Base-by-base conservation (phyloP, 2,888 invertebrate species). In the Xanthia icteritia region DNA sequence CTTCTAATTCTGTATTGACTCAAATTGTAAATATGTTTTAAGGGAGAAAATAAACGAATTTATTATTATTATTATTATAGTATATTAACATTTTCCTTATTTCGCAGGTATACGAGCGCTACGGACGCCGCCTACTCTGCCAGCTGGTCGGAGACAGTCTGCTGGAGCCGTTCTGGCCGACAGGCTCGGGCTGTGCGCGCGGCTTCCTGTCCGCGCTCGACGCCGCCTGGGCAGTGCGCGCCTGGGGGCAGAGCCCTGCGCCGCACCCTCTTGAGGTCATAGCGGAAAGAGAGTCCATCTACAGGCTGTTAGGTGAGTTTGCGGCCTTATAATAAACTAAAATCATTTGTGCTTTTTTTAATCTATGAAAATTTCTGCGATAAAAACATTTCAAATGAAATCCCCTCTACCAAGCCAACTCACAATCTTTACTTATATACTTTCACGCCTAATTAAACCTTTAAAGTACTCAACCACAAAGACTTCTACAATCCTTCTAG, bases 141-240 rank as follows among this genome's bases (percentile, higher is more conserved):
- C 98, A 98, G 89, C 97, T 99, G 73, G 99, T 99, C 3, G 99
- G 99, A 1, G 99, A 99, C 95, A 99, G 99, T 93, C 97, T 99
- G 74, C 97, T 99, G 48, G 99, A 99, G 97, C 99, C 99, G 0
- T 99, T 99, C 95, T 99, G 99, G 99, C 99, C 99, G 9, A 99
- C 99, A 0, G 99, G 99, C 0, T 99, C 99, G 5, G 99, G 99
- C 1, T 99, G 99, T 96, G 99, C 99, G 0, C 97, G 99, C 76
- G 99, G 99, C 23, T 99, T 99, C 94, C 97, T 99, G 4, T 99
- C 99, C 36, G 99, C 99, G 6, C 97, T 99, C 94, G 99, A 99
- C 96, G 98, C 99, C 0, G 99, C 99, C 23, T 99, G 99, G 99
- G 98, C 99, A 83, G 98, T 99, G 78, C 97, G 98, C 87, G 97